Conservation (phyloP, 2,888 invertebrate genomes). For the Agrotis ipsilon region DNA sequence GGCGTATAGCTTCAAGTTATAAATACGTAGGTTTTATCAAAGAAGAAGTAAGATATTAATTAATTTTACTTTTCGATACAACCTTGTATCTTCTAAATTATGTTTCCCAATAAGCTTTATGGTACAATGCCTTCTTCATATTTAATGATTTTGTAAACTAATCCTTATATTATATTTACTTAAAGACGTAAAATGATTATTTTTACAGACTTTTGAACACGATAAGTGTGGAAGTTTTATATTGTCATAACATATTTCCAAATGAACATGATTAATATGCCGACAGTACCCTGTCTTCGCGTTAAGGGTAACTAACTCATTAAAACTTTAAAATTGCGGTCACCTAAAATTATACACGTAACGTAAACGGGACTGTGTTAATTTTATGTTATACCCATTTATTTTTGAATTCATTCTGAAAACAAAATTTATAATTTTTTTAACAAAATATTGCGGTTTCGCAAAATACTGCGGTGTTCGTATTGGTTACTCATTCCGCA, state of each 20-base stretch:
- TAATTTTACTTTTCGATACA: not conserved
- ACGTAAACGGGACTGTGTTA: constrained; percentile 33
- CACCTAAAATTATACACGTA: constrained; percentile 71
- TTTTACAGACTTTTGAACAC: constrained; percentile 17
- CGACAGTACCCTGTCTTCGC: constrained; percentile 62
- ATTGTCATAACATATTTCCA: constrained; percentile 46
- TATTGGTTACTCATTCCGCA: constrained; percentile 29
- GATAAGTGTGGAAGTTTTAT: constrained; percentile 19
- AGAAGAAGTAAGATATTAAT: not conserved
- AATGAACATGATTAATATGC: constrained; percentile 67
- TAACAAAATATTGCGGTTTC: constrained; percentile 8
- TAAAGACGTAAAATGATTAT: not conserved
- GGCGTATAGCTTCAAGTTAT: not conserved
- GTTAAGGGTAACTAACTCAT: constrained; percentile 70
- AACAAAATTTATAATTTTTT: not conserved
- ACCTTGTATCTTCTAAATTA: not conserved
- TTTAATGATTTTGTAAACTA: not conserved
- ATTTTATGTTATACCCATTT: constrained; percentile 45
- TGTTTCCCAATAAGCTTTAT: not conserved
- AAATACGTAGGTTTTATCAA: constrained; percentile 1
- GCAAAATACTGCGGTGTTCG: constrained; percentile 18
- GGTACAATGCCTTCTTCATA: not conserved
- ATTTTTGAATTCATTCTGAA: constrained; percentile 40
- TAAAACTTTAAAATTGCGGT: constrained; percentile 76
- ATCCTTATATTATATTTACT: not conserved